Evolutionary conservation across 2,113 vertebrate species (phyloP), one percentile per base, ranked within the genome.

Genomic region (Ammodramus savannarum): DNA sequence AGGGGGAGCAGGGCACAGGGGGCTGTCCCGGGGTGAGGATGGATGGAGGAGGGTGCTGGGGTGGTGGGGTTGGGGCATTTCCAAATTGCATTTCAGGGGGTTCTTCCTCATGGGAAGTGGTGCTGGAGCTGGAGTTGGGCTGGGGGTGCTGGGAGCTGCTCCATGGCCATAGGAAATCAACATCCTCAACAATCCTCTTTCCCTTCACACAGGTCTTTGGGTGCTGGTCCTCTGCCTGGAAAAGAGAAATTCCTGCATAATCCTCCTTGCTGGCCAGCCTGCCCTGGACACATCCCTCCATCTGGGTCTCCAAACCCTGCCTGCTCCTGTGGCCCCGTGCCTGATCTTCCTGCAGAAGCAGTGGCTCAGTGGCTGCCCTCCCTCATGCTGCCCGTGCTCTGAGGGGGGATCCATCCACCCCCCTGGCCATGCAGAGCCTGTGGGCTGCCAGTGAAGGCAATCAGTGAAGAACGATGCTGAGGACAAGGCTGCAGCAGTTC

Each of bases 401-500:
- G 2, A 41, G 48, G 34, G 32, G 57, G 18, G n/a, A 85, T 21
- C 32, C 43, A 20, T 17, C 32, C 39, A 20, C 17, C 7, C 18
- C 46, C 16, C 18, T 0, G 20, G 69, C 17, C 22, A 49, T 19
- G 63, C 0, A 0, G 32, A 63, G 29, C 34, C 68, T 0, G 2
- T 22, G 39, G 31, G 49, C 49, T 15, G 2, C 31, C 62, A 26
- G 43, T 0, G 6, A 73, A 41, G 51, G 39, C 61, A 25, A 76
- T 61, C 5, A 3, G 22, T 46, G 54, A 69, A 43, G 74, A 97
- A 63, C 34, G 73, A 98, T 98, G 98, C 51, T 96, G 51, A 94
- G 79, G 66, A 58, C 96, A 10, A 92, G 74, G 21, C 46, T 94
- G 6, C 38, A 3, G 36, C 97, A 97, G 71, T 52, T 95, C 69